Evolutionary conservation across 2,113 vertebrate genomes (phyloP).

Genomic region (Zapornia atra): DNA sequence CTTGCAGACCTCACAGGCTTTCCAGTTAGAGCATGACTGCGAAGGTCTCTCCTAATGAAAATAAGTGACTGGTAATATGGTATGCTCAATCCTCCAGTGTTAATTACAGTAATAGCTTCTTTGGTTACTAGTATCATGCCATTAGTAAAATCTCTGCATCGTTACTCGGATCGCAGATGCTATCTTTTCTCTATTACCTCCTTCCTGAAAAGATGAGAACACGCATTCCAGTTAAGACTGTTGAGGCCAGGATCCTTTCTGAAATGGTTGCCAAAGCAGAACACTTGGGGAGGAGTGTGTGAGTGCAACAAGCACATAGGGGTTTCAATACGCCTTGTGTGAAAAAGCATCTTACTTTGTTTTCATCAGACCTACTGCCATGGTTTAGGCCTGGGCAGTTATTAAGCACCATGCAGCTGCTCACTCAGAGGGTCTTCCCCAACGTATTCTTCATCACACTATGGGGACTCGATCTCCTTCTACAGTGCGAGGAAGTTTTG

Average conservation of each 20-base stretch:
- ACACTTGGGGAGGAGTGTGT: rapidly evolving
- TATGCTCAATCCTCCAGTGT: not conserved
- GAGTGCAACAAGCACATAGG: not conserved
- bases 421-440: too few species aligned
- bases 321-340: not conserved
- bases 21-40: not conserved
- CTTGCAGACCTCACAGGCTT: not conserved
- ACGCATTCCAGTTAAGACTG: not conserved
- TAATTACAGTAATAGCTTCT: not conserved
- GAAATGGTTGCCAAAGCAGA: not conserved
- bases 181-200: not conserved
- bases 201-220: not conserved
- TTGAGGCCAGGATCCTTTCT: not conserved
- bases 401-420: too few species aligned
- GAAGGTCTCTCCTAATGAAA: not conserved
- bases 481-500: too few species aligned
- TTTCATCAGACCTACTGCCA: not conserved
- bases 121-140: not conserved
- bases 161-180: not conserved
- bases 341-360: not conserved
- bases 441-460: too few species aligned
- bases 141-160: not conserved
- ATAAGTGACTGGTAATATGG: not conserved
- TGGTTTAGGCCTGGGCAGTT: too few species aligned
- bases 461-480: too few species aligned